Conservation (phyloP, 2,113 vertebrate genomes). For the Phyllostomus discolor region DNA sequence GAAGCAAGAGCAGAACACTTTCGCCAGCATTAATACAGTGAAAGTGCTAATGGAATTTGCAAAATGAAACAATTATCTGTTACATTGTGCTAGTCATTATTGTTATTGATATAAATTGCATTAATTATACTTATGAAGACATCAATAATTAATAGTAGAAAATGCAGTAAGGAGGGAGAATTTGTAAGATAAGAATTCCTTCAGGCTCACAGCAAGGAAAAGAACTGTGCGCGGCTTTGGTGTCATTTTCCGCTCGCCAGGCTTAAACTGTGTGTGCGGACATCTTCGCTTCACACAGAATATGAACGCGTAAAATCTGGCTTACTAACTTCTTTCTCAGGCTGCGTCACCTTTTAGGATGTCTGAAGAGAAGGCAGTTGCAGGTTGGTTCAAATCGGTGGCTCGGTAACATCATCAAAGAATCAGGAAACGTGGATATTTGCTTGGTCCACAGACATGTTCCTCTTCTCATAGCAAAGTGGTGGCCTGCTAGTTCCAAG, state of each 20-base stretch:
- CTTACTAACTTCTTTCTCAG: neutral
- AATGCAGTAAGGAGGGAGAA: neutral
- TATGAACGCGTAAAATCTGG: neutral
- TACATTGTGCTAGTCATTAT: neutral
- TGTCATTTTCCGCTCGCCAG: neutral
- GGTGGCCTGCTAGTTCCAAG: neutral
- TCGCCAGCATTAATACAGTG: neutral
- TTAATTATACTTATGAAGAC: slow-evolving; percentile 20
- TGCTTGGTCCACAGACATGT: neutral
- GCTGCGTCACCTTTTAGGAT: neutral
- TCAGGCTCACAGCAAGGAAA: neutral
- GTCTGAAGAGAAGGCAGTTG: neutral
- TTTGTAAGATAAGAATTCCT: neutral
- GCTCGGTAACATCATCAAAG: neutral
- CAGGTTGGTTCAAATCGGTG: neutral
- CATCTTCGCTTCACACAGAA: neutral
- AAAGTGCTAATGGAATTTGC: neutral
- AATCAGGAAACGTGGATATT: neutral
- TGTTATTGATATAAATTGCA: neutral
- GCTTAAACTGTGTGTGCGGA: neutral
- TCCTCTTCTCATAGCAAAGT: neutral
- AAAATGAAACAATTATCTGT: neutral
- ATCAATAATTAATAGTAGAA: slow-evolving; percentile 40
- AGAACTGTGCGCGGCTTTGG: neutral
- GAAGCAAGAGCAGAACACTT: neutral